Base-by-base conservation (phyloP, 2,113 vertebrate genomes). In the Archilochus colubris region DNA sequence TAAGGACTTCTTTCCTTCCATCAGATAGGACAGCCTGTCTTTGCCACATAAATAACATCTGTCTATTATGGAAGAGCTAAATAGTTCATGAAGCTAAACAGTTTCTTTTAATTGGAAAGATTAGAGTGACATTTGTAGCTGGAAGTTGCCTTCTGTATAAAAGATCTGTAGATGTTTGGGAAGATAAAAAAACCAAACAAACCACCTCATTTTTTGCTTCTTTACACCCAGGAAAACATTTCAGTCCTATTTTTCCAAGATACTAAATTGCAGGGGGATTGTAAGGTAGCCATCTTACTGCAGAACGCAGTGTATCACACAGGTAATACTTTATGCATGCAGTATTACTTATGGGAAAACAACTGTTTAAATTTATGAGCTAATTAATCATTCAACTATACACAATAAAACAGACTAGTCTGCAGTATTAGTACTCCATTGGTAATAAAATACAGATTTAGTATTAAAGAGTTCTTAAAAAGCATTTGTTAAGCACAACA, bases 311-410 rank as follows among this genome's bases (percentile, higher is more conserved):
- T 46, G 22, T 82, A 59, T 87, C 46, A 31, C 54, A 75, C 19
- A 83, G 72, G 59, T 75, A 59, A 68, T 92, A 82, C 30, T 82
- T 22, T 82, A 69, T 79, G 67, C 28, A 7, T 24, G 11, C 12
- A 27, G 38, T 73, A 62, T 87, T 73, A 63, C 40, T 85, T 86
- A 44, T 44, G 33, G 70, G 67, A 87, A 91, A 92, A 80, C 38
- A 69, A 33, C 40, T 73, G 33, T 51, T 93, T 62, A 79, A 66
- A 51, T 89, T 93, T 89, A n/a, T 79, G 74, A 92, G 14, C 40
- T 76, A 91, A 89, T 92, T 82, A 94, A 87, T 95, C 54, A 66
- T 85, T 85, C 67, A 89, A 68, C 58, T 5, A 50, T 6, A 68
- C 23, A 50, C 33, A 64, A 24, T 66, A 30, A 75, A 72, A 66